Base-by-base conservation (phyloP, 2,113 vertebrate species). In the Tapirus terrestris region DNA sequence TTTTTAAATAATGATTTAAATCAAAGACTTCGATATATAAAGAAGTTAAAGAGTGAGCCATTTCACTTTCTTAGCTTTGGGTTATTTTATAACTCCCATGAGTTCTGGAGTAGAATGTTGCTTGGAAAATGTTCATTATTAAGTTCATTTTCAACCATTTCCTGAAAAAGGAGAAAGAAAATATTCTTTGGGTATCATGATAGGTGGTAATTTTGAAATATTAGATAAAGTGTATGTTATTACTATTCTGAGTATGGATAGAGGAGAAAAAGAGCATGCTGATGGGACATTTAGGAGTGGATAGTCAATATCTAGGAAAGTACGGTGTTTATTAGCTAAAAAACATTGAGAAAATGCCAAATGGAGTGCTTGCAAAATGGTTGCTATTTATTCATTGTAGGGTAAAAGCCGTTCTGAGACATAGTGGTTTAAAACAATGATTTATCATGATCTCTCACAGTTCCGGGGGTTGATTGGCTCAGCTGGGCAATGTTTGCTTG, bases 21-120 rank as follows among this genome's bases (percentile, higher is more conserved):
- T 98, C 95, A 98, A 98, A 97, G 97, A 93, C 96, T 91, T 97
- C 33, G 94, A 97, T 94, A 97, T 97, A 97, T 76, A 97, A 98
- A 97, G 92, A 95, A 94, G 97, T 97, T 98, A 97, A 98, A 96
- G 72, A 73, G 94, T 92, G 48, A 96, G 72, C 92, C 94, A 96
- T 90, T 97, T 90, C 11, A 70, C 91, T 53, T 73, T 95, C 92
- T 88, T 96, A 68, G 80, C 94, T 98, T 95, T 51, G 80, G 84
- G 84, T 97, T 97, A 88, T 92, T 98, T 98, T 97, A 97, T 90
- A 97, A 95, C 53, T 98, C 97, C 90, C 94, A 56, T 13, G 93
- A 96, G 94, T 89, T 96, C 88, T 68, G n/a, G 80, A 95, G 60
- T 87, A 87, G 83, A 97, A 95, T 17, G 20, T 77, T 93, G 72